A percentile compares a stretch with the other conserved stretches of the same genome.
These are phyloP conservation scores for Zosterops lateralis DNA, from an alignment of 2,113 vertebrate genomes.

Conservation along the genomic window DNA sequence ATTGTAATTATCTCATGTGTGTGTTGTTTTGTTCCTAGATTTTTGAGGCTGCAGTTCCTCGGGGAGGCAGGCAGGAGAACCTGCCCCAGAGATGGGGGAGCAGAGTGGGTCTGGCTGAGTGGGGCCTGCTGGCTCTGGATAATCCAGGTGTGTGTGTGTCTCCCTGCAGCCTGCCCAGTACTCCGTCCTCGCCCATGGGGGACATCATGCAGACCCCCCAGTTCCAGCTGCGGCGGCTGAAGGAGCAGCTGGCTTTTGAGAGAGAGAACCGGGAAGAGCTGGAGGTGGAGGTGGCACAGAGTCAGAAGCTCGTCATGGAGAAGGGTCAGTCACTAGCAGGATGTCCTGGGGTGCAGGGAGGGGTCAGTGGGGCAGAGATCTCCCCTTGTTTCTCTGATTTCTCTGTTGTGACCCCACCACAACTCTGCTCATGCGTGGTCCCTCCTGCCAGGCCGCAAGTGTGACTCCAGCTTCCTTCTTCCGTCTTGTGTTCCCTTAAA, in stretches of 20 bases:
- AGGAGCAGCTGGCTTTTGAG: constrained; percentile 80
- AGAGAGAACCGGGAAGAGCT: constrained; percentile 81
- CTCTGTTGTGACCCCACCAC: neutral
- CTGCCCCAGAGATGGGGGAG: neutral
- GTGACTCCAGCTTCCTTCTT: neutral
- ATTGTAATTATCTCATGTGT: too few species aligned
- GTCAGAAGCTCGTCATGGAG: constrained; percentile 72
- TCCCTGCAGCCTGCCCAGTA: constrained; percentile 54
- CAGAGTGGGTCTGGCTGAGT: fast-evolving
- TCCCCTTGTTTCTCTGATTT: neutral
- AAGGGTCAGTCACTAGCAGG: constrained; percentile 66
- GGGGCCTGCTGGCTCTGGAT: neutral
- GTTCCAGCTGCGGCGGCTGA: constrained; percentile 84
- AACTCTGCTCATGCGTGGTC: fast-evolving
- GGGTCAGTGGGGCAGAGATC: neutral
- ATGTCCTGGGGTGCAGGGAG: fast-evolving
- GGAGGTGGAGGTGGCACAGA: constrained; percentile 79
- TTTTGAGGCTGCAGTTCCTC: neutral
- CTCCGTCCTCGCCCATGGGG: constrained; percentile 81
- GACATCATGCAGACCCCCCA: constrained; percentile 89
- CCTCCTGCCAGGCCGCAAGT: neutral
- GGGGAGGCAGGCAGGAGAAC: neutral
- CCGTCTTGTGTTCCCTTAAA: fast-evolving
- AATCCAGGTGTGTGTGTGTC: neutral
- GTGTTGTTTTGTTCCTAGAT: neutral